Evolutionary conservation across 2,113 vertebrate genomes (phyloP), one percentile per base, ranked within the genome.

Genomic region (Apodemus sylvaticus): DNA sequence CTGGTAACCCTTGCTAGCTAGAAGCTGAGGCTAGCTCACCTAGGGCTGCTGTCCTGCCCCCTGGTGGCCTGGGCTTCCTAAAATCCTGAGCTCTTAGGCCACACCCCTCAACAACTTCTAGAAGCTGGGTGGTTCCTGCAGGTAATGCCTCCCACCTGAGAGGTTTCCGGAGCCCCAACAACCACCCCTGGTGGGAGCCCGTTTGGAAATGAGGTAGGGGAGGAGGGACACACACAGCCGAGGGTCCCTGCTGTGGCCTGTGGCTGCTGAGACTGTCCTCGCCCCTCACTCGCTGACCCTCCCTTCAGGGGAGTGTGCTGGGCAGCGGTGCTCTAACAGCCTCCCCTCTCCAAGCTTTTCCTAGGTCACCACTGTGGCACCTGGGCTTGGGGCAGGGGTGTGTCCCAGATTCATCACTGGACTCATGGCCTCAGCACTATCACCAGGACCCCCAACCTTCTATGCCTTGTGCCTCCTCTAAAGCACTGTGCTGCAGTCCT

Each of bases 261-360:
- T 60, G 51, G 39, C 74, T 73, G n/a, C 77, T 11, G 1, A 16
- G 22, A 16, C 12, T 24, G 1, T 64, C 22, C 3, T 22, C 10
- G 10, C 36, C 82, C 1, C 71, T 31, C 16, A 3, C 24, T 39
- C 24, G 24, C 55, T 24, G 39, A 12, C 7, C 24, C 64, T 34
- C 76, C 60, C 89, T 70, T 53, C 34, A 64, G 36, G n/a, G 34
- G 45, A 34, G 20, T 1, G 13, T 58, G 45, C 81, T 29, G 24
- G 31, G 34, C 11, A 3, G 0, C 6, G 4, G 20, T 0, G 13
- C 22, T n/a, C 4, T 22, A 4, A 62, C 39, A 2, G 42, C 10
- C 66, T 20, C 34, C 14, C 2, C 22, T 42, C 31, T 24, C 95
- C 36, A n/a, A 36, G 1, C 8, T 66, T 55, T 42, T 31, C 26